Evolutionary conservation across 53 echinoderm and acorn worm genomes (phyloP), one percentile per base, ranked within the genome.

Genomic region (Crossaster papposus): DNA sequence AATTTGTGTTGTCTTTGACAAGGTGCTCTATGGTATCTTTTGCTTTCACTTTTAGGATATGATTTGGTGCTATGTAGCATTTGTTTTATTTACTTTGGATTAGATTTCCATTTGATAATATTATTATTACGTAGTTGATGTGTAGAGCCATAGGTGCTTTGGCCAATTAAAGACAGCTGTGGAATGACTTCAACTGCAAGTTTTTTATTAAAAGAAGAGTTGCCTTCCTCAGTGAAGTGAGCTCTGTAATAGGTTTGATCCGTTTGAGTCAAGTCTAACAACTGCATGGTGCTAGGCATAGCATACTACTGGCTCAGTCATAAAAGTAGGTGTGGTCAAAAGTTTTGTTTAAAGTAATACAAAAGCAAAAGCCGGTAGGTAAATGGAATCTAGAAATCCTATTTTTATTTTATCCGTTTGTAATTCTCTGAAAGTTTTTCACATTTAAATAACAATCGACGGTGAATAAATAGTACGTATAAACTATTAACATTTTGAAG

Each of bases 1-100:
- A 71, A 51, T 51, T 34, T 78, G 6, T 53, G 70, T 54, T 13
- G 44, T 80, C 14, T 72, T 84, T 72, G 50, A 84, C 84, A 84
- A 84, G 84, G 84, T 84, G 84, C 84, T 84, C 34, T 72, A 84
- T n/a, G n/a, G 84, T 36, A 51, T 72, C 72, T 51, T 58, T 71
- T 70, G 84, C 84, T 84, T 84, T 84, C 84, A 84, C 71, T 83
- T 64, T n/a, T 38, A 72, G 84, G 71, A 70, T 35, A 18, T 73
- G 84, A 72, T 72, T 72, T 84, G 84, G 84, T 84, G 84, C 84
- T 84, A 84, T 84, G 29, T 72, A 84, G 84, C 84, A 84, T 37
- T 50, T 71, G 72, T 15, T 52, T 52, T 26, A 70, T 32, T 33
- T 51, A 15, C 52, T 84, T 84, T 65, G 11, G 15, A 22, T 84